Evolutionary conservation across 2,113 vertebrate species (phyloP).

Genomic region (Columba janthina): DNA sequence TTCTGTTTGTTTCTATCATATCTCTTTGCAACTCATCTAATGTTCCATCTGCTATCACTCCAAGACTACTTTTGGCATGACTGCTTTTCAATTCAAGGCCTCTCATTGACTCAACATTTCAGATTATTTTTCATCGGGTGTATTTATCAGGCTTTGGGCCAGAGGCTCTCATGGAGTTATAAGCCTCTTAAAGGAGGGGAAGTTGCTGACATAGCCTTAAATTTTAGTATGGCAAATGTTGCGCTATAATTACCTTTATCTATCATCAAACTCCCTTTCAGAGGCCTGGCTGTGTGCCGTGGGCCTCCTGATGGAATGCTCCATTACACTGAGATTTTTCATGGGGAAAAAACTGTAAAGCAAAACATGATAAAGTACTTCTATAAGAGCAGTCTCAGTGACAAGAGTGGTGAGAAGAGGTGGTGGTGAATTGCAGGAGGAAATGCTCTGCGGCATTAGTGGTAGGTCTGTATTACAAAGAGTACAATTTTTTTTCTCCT

Average conservation of each 20-base stretch:
- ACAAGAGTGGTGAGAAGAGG: neutral
- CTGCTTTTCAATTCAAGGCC: neutral
- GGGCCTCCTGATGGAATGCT: slow-evolving; percentile 33
- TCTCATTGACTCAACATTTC: slow-evolving; percentile 17
- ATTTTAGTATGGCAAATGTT: slow-evolving; percentile 43
- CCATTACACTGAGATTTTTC: slow-evolving; percentile 22
- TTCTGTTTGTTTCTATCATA: neutral
- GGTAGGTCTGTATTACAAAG: neutral
- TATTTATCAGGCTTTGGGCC: slow-evolving; percentile 40
- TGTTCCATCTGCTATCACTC: neutral
- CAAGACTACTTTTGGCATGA: neutral
- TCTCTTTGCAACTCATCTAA: neutral
- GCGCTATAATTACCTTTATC: slow-evolving; percentile 64
- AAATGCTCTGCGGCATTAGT: neutral
- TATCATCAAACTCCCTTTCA: slow-evolving; percentile 42
- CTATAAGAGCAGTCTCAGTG: neutral
- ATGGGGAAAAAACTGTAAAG: neutral
- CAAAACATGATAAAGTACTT: slow-evolving; percentile 42
- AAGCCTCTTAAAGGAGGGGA: slow-evolving; percentile 30
- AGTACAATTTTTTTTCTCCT: neutral
- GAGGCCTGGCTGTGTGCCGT: neutral
- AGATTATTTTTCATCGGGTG: slow-evolving; percentile 23
- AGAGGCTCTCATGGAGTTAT: slow-evolving; percentile 17
- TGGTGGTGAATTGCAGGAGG: neutral
- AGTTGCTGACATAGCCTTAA: slow-evolving; percentile 54